Percentiles rank a stretch among this genome's conserved stretches.
Evolutionary conservation across 2,888 invertebrate genomes (phyloP).

Genomic region (Heteromyza rotundicornis): DNA sequence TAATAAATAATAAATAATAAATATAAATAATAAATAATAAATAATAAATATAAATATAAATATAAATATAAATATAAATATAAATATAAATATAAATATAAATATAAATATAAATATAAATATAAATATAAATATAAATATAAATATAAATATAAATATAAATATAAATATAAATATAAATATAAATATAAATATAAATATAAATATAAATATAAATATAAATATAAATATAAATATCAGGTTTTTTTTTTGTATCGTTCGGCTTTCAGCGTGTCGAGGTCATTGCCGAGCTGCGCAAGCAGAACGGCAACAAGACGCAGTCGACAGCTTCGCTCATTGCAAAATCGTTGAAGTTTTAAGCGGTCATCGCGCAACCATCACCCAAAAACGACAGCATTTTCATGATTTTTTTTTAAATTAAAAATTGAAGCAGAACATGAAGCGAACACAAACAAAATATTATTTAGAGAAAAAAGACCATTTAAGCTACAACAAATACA

Average conservation of each 20-base stretch:
- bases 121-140: too few relatives aligned
- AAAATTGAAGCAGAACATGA: conserved; percentile 27
- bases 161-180: too few relatives aligned
- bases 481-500: conserved; percentile 19
- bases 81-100: too few relatives aligned
- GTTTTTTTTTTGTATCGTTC: conserved; percentile 74
- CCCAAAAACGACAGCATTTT: conserved; percentile 4
- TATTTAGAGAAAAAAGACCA: conserved; percentile 11
- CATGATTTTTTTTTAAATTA: conserved; percentile 17
- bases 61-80: too few relatives aligned
- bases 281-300: conserved; percentile 77
- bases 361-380: background rate
- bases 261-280: conserved; percentile 85
- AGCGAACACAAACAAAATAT: conserved; percentile 6
- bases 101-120: too few relatives aligned
- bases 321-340: conserved; percentile 86
- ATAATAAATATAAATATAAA: too few relatives aligned
- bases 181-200: too few relatives aligned
- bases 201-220: too few relatives aligned
- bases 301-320: conserved; percentile 84
- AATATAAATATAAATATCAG: too few relatives aligned
- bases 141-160: too few relatives aligned
- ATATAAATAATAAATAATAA: too few relatives aligned
- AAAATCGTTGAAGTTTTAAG: conserved; percentile 81
- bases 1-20: too few relatives aligned